These are phyloP conservation scores for Disparrhopalites patrizii DNA, from an alignment of 2,888 invertebrate species.

Conservation along the genomic window DNA sequence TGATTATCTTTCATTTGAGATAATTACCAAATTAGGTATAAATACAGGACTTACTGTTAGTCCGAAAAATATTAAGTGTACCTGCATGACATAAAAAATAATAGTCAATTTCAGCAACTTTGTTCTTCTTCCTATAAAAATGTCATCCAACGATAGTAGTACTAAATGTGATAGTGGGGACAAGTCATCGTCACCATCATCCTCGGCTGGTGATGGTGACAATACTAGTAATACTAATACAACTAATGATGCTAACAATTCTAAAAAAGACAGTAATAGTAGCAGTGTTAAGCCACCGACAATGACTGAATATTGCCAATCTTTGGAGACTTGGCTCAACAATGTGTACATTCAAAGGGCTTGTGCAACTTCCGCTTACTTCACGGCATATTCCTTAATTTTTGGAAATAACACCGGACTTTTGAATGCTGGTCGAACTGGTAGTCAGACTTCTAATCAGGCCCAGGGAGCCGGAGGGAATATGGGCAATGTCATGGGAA, in stretches of 20 bases:
- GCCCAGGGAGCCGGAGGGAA: background rate
- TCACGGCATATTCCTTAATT: conserved; percentile 33
- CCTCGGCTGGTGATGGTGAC: background rate
- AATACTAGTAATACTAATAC: background rate
- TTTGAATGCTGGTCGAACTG: background rate
- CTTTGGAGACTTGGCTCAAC: conserved; percentile 44
- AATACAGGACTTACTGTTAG: too few relatives aligned
- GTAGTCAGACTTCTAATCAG: background rate
- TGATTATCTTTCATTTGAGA: too few relatives aligned
- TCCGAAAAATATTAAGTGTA: too few relatives aligned
- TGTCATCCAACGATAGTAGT: too few relatives aligned
- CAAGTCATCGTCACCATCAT: too few relatives aligned
- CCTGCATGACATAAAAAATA: too few relatives aligned
- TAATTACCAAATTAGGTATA: too few relatives aligned
- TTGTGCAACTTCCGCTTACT: conserved; percentile 44
- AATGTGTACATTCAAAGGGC: conserved; percentile 45
- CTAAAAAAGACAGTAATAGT: conserved; percentile 11
- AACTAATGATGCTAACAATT: conserved; percentile 13
- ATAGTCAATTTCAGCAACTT: background rate
- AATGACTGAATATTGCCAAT: conserved; percentile 46
- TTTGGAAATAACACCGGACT: conserved; percentile 2
- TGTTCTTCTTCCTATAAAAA: background rate
- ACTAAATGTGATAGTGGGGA: too few relatives aligned
- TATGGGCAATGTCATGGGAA: background rate
- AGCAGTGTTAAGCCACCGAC: too few relatives aligned